A percentile compares a stretch with the other conserved stretches of the same genome.
phyloP scores from a whole-genome alignment of 2,888 invertebrate genomes.

The Andrena bicolor region DNA sequence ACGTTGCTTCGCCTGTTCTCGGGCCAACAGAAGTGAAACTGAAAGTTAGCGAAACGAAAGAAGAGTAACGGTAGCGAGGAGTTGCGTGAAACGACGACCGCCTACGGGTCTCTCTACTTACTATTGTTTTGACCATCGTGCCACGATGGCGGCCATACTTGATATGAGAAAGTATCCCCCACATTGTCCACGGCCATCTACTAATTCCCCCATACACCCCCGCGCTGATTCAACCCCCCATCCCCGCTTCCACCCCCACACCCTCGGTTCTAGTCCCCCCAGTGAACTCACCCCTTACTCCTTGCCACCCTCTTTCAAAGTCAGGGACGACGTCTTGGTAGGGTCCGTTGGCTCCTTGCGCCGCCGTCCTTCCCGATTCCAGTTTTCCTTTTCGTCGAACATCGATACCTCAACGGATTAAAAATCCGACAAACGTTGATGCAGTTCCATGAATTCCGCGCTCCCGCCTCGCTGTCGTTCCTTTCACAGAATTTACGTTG shows the following conservation, averaged over 20 bases:
- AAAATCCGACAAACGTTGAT: background rate
- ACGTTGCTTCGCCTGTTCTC: background rate
- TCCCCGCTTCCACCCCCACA: slow-evolving; percentile 51
- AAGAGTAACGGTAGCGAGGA: slow-evolving; percentile 35
- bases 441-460: background rate
- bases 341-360: slow-evolving; percentile 38
- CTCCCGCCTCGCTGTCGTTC: no score
- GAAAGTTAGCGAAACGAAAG: slow-evolving; percentile 9
- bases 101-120: slow-evolving; percentile 78
- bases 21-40: slow-evolving; percentile 3
- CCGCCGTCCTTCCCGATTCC: background rate
- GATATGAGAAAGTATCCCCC: slow-evolving; percentile 85
- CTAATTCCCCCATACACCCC: slow-evolving; percentile 83
- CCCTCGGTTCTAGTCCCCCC: slow-evolving; percentile 59
- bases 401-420: background rate
- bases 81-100: slow-evolving; percentile 47
- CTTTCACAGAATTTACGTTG: background rate
- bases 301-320: slow-evolving; percentile 76
- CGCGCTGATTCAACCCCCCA: slow-evolving; percentile 81
- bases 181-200: slow-evolving; percentile 84
- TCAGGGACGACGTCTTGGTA: slow-evolving; percentile 74
- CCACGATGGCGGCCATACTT: slow-evolving; percentile 85
- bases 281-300: slow-evolving; percentile 69
- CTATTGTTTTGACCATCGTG: slow-evolving; percentile 85
- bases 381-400: background rate